Evolutionary conservation across 2,113 vertebrate species (phyloP).

Genomic region (Mormyrus iriodes): DNA sequence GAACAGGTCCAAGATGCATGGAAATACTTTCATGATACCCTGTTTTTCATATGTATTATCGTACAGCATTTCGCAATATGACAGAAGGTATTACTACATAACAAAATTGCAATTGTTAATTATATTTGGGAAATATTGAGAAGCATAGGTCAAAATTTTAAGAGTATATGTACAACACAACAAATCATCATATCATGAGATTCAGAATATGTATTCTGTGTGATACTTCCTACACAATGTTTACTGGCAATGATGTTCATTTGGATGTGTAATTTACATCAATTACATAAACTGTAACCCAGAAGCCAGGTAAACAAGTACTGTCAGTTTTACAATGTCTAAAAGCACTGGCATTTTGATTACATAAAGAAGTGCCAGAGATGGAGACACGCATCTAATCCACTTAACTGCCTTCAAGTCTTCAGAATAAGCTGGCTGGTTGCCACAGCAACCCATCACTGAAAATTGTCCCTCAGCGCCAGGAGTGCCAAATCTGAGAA

Average conservation of each 20-base stretch:
- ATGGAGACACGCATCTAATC: neutral
- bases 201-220: neutral
- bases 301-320: neutral
- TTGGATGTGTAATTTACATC: neutral
- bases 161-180: neutral
- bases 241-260: neutral
- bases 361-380: neutral
- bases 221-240: neutral
- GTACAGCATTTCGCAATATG: no score
- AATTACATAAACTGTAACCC: neutral
- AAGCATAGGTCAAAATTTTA: neutral
- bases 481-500: neutral
- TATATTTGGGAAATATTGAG: no score
- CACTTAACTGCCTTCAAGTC: neutral
- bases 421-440: slow-evolving; percentile 8
- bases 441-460: slow-evolving; percentile 18
- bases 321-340: neutral
- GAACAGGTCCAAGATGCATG: no score
- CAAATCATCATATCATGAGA: neutral
- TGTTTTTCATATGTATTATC: no score
- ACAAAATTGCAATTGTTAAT: no score
- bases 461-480: slow-evolving; percentile 19
- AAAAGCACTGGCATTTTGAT: neutral
- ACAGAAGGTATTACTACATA: no score
- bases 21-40: no score